Base-by-base conservation (phyloP, 2,888 invertebrate genomes). In the Agrochola lychnidis region DNA sequence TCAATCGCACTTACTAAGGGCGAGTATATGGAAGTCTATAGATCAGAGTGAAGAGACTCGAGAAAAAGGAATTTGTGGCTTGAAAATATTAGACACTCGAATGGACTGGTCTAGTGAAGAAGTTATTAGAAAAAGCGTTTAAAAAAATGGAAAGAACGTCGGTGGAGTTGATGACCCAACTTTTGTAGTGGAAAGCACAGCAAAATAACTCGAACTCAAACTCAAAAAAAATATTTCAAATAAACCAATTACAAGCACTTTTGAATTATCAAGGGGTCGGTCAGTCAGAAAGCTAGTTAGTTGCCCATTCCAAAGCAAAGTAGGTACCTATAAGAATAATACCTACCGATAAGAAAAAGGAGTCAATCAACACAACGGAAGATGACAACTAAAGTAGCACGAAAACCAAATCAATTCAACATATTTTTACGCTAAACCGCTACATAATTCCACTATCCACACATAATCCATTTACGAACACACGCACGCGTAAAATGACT, bases 401-500 rank as follows among this genome's bases (percentile, higher is more conserved):
- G 0, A 51, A 61, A 22, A 14, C 36, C 19, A 36, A 51, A 62
- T 67, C 19, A 62, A 36, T 66, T 30, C 45, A 25, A 25, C 36
- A 83, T 36, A 68, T 51, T 79, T 83, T 78, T 67, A 36, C 63
- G 14, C 61, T n/a, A 63, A 72, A 76, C 45, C n/a, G 16, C 62
- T 57, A 72, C 69, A 76, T 71, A 69, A 63, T 68, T 66, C 25
- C 73, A 51, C 73, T 72, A 74, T 48, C 64, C 64, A 70, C 51
- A 81, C 62, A 63, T 82, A 85, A 84, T 87, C 78, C 72, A 82
- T 81, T 85, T 78, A 78, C 66, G n/a, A 53, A 81, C 70, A 71
- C 78, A 84, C 59, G 72, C 76, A 87, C 67, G 68, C 74, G 81
- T 84, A 74, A 74, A 82, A 87, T 85, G 59, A 75, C 80, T 78